These are phyloP conservation scores for Podarcis siculus DNA, from an alignment of 2,797 vertebrate genomes.

Conservation along the genomic window DNA sequence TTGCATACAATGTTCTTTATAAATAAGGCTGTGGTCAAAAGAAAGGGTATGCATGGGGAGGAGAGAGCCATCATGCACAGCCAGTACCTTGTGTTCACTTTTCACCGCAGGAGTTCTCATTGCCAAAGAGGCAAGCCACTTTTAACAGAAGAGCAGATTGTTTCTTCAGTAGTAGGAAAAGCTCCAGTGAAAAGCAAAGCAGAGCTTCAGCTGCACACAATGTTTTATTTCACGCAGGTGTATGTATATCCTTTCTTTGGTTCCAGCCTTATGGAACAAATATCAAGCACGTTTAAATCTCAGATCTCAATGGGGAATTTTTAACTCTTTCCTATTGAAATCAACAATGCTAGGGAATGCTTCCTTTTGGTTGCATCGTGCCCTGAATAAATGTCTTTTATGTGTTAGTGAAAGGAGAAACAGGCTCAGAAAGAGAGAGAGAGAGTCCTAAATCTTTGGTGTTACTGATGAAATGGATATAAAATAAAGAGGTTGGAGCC, in stretches of 20 bases:
- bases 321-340: background rate
- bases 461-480: background rate
- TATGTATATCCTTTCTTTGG: background rate
- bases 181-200: background rate
- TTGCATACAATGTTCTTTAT: background rate
- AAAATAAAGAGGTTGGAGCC: background rate
- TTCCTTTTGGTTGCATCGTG: background rate
- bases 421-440: background rate
- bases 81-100: background rate
- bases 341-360: background rate
- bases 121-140: background rate
- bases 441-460: background rate
- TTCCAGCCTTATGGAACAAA: background rate
- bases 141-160: background rate
- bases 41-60: too few relatives aligned
- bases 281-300: background rate
- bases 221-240: background rate
- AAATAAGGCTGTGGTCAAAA: background rate
- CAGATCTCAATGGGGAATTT: background rate
- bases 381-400: background rate
- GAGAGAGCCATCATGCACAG: background rate
- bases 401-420: background rate
- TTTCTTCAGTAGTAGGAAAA: background rate
- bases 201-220: background rate
- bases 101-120: background rate